phyloP scores from a whole-genome alignment of 2,888 invertebrate species.

The Thyatira batis region DNA sequence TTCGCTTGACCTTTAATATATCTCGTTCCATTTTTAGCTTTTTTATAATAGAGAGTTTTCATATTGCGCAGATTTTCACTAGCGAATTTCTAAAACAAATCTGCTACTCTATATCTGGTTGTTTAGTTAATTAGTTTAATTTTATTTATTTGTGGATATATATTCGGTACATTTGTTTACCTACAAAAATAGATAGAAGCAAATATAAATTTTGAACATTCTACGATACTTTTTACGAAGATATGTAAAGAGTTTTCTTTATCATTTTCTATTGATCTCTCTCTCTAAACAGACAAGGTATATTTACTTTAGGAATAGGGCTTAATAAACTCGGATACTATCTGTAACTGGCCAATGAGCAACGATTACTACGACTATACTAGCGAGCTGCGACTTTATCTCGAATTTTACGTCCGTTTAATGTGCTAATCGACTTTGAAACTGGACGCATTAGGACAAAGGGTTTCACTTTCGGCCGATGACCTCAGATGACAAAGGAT shows the following conservation, averaged over 20 bases:
- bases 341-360: neutral
- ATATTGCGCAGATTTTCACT: no score
- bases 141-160: no score
- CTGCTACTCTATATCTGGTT: no score
- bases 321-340: neutral
- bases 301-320: neutral
- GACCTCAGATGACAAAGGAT: conserved; percentile 54
- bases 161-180: no score
- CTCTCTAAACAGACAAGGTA: neutral
- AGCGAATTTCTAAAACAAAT: no score
- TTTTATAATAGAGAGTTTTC: no score
- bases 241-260: neutral
- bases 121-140: no score
- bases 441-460: conserved; percentile 22
- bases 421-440: conserved; percentile 3
- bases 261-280: neutral
- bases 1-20: no score
- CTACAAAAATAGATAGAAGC: no score
- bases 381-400: neutral
- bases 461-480: conserved; percentile 62
- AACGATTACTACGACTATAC: neutral
- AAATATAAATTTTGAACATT: no score
- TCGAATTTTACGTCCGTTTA: neutral
- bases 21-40: no score
- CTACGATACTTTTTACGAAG: no score